A percentile compares a stretch with the other conserved stretches of the same genome.
Conservation (phyloP, 2,797 vertebrate genomes). For the Tauraco hartlaubi region DNA sequence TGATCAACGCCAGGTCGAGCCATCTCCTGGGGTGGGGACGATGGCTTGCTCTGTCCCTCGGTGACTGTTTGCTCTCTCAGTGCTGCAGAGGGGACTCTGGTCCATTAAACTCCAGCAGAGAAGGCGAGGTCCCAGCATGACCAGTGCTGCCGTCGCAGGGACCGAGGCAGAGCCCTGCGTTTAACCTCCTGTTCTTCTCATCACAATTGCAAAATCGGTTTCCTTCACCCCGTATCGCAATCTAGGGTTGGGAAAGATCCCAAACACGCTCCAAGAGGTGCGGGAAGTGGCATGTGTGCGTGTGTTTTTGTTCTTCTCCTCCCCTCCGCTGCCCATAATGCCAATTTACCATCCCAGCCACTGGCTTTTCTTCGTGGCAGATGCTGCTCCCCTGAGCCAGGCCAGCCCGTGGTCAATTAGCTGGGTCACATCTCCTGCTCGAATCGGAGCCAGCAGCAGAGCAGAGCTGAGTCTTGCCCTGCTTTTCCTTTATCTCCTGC, state of each 20-base stretch:
- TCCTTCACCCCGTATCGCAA: background rate
- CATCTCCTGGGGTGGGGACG: accelerated
- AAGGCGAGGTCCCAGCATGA: background rate
- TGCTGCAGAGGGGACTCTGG: background rate
- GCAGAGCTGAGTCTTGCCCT: background rate
- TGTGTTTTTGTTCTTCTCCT: background rate
- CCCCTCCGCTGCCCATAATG: background rate
- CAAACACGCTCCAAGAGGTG: background rate
- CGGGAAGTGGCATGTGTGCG: background rate
- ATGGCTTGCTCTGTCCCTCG: background rate
- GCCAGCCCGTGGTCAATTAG: background rate
- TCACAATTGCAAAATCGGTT: background rate
- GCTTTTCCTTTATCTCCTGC: background rate
- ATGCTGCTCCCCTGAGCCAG: background rate
- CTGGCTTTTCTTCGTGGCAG: background rate
- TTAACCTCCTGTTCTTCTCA: background rate
- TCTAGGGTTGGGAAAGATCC: background rate
- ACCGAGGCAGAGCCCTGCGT: background rate
- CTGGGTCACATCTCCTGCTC: background rate
- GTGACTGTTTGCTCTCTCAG: background rate
- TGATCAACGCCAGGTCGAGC: accelerated
- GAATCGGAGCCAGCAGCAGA: background rate
- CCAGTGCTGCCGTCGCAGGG: background rate
- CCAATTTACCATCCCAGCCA: background rate
- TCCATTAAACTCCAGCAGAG: background rate